Conservation (phyloP, 1,140 invertebrate genomes). For the Aphelenchoides fujianensis region DNA sequence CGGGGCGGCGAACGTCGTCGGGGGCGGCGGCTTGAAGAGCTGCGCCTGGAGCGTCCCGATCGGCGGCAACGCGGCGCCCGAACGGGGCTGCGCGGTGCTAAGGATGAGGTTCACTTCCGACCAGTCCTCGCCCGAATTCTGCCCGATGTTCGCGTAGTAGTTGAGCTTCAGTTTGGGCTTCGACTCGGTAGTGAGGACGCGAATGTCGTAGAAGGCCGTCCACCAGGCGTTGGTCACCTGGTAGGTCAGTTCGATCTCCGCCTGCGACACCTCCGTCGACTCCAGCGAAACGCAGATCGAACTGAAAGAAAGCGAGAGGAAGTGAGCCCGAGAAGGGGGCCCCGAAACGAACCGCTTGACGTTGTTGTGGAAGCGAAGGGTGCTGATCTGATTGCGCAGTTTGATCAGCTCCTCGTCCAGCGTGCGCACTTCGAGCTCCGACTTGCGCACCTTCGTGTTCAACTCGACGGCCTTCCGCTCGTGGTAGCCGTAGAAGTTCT, state of each 20-base stretch:
- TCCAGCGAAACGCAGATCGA: slow-evolving; percentile 30
- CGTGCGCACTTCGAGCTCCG: slow-evolving; percentile 13
- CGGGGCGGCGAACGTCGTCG: not conserved
- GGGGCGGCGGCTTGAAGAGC: slow-evolving; percentile 18
- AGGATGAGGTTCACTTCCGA: slow-evolving; percentile 60
- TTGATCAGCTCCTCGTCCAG: slow-evolving; percentile 25
- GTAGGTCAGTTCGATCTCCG: slow-evolving; percentile 60
- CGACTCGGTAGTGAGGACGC: slow-evolving; percentile 52
- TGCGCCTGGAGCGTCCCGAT: slow-evolving; percentile 55
- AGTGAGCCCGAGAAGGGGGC: no score
- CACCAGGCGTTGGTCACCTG: slow-evolving; percentile 61
- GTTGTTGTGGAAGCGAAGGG: not conserved
- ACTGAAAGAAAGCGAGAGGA: not conserved
- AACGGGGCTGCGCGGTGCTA: slow-evolving; percentile 63
- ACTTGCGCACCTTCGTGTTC: slow-evolving; percentile 6
- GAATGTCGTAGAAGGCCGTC: slow-evolving; percentile 63
- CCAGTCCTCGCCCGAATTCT: slow-evolving; percentile 64
- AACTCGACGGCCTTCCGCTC: slow-evolving; percentile 9
- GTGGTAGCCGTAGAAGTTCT: slow-evolving; percentile 23
- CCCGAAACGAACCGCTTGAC: not conserved
- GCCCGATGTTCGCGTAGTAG: slow-evolving; percentile 63
- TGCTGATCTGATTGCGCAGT: slow-evolving; percentile 24
- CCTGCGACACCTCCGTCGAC: slow-evolving; percentile 4
- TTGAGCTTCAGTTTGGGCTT: slow-evolving; percentile 52
- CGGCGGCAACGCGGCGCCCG: slow-evolving; percentile 63